These are phyloP conservation scores for Drosophila siamana DNA, from an alignment of 2,888 invertebrate genomes.

Conservation along the genomic window DNA sequence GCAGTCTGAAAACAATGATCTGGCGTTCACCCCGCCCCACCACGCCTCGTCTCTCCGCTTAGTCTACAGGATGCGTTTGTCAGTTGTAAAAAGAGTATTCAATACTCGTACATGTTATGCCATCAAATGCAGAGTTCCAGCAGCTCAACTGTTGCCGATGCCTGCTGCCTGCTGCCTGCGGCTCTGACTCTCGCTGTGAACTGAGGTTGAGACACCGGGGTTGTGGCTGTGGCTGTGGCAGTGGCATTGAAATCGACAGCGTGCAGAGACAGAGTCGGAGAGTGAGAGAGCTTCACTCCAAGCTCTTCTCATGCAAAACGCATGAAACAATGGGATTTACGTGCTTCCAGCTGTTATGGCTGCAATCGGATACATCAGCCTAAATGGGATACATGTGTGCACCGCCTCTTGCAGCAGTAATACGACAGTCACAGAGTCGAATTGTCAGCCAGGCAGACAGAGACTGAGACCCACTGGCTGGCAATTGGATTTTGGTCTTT, in stretches of 20 bases:
- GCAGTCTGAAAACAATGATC: conserved; percentile 43
- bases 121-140: conserved; percentile 50
- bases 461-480: conserved; percentile 25
- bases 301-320: conserved; percentile 70
- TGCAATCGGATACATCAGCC: conserved; percentile 75
- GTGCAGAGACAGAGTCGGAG: not conserved
- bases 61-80: conserved; percentile 64
- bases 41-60: too few relatives aligned
- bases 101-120: conserved; percentile 43
- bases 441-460: conserved; percentile 1
- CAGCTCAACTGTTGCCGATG: conserved; percentile 33
- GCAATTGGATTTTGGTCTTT: conserved; percentile 64
- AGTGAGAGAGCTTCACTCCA: conserved; percentile 35
- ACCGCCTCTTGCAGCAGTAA: conserved; percentile 10
- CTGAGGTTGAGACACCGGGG: not conserved
- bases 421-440: not conserved
- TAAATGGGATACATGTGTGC: conserved; percentile 56
- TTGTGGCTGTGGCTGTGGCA: too few relatives aligned
- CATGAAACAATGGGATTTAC: conserved; percentile 74
- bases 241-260: conserved; percentile 69
- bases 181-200: conserved; percentile 16
- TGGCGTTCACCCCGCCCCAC: too few relatives aligned
- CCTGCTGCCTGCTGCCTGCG: too few relatives aligned
- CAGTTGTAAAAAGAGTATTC: conserved; percentile 53
- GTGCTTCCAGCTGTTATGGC: conserved; percentile 73